A percentile compares a stretch with the other conserved stretches of the same genome.
phyloP scores from a whole-genome alignment of 2,113 vertebrate species.

The Periophthalmodon schlosseri region DNA sequence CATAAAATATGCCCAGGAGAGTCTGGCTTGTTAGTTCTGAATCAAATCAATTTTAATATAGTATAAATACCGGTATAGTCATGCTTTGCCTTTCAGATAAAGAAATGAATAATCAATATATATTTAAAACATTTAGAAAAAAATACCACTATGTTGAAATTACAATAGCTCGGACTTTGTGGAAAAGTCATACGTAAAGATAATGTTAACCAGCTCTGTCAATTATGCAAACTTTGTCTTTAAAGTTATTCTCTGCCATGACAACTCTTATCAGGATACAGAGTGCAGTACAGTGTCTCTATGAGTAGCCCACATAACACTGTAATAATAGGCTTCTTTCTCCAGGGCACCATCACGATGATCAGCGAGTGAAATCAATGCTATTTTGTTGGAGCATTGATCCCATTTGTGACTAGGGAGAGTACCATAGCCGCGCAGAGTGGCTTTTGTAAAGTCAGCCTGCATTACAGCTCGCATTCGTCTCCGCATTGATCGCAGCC shows the following conservation, averaged over 20 bases:
- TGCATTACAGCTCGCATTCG: constrained; percentile 47
- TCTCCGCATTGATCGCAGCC: constrained; percentile 51
- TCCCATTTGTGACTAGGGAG: constrained; percentile 48
- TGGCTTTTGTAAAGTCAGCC: constrained; percentile 51
- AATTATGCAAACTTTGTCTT: neutral
- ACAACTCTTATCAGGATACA: neutral
- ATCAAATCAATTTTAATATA: neutral
- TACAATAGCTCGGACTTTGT: too few species aligned
- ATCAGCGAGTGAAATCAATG: constrained; percentile 61
- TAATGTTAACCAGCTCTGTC: neutral
- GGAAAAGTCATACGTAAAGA: neutral
- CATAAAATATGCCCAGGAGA: neutral
- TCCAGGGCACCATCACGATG: constrained; percentile 41
- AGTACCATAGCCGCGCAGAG: constrained; percentile 38
- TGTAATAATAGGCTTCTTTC: constrained; percentile 28
- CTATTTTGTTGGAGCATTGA: constrained; percentile 65
- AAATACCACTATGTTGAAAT: too few species aligned
- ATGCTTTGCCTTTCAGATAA: neutral
- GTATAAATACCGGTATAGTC: neutral
- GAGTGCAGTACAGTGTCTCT: neutral
- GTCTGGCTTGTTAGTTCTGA: neutral
- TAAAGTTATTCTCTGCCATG: neutral
- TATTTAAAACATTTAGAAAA: too few species aligned
- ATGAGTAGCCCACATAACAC: neutral
- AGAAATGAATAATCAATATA: neutral